Base-by-base conservation (phyloP, 2,113 vertebrate species). In the Ramphastos sulfuratus region DNA sequence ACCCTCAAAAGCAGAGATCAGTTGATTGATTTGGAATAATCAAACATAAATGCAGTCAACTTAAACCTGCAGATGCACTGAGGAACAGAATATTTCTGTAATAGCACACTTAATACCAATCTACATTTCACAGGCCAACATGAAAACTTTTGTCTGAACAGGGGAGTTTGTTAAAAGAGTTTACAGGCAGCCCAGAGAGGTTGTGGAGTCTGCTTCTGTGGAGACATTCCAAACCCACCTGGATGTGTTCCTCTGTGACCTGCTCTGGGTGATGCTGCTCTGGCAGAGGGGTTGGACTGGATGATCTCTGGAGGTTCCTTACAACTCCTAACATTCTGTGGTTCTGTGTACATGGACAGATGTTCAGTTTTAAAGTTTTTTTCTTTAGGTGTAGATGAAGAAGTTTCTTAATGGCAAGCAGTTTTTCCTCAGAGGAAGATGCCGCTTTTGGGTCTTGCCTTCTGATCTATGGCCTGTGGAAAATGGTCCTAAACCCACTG, bases 21-120 rank as follows among this genome's bases (percentile, higher is more conserved):
- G 55, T 96, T 96, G 86, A 91, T 97, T 97, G 85, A 94, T 96
- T 92, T 95, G 87, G 85, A 95, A 66, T 97, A 94, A 87, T 95
- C 91, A 84, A 54, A 54, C 87, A 87, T 89, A 95, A 97, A 97
- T 96, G 81, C 93, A 97, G 94, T 97, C 96, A 95, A 93, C 93
- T 95, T 97, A 82, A 75, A 77, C 76, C 75, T 90, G 9, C 60
- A 73, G 61, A 14, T 76, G 55, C 85, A 87, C 59, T 37, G 28
- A 85, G 87, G 35, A 77, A 20, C 21, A 87, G 77, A 63, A 17
- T 89, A 44, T 87, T 93, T 89, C 46, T 72, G 5, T 90, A 82
- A 82, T n/a, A 79, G 44, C 71, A 55, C 25, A 35, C 37, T 72
- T 82, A 44, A 44, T 7, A 46, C 44, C 17, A 46, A 46, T 46